Conservation (phyloP, 2,888 invertebrate genomes). For the Dynastes grantii region DNA sequence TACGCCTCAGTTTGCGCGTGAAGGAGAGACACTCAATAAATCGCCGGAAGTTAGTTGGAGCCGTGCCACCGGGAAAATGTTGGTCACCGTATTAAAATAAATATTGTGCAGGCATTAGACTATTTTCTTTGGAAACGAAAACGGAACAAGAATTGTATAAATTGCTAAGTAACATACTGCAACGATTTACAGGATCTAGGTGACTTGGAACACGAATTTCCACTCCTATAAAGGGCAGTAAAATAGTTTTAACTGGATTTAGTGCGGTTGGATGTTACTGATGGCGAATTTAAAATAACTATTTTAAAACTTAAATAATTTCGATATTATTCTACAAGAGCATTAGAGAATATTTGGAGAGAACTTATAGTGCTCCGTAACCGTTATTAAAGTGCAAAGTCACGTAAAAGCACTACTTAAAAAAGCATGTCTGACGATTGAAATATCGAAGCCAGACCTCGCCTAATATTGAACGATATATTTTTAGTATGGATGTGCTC, state of each 20-base stretch:
- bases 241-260: background rate
- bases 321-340: background rate
- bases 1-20: constrained; percentile 2
- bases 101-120: constrained; percentile 41
- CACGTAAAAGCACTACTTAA: background rate
- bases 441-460: constrained; percentile 14
- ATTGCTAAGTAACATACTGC: constrained; percentile 25
- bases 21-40: constrained; percentile 33
- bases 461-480: constrained; percentile 10
- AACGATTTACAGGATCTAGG: background rate
- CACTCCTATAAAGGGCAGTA: background rate
- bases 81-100: constrained; percentile 46
- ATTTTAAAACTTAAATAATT: background rate
- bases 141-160: constrained; percentile 27
- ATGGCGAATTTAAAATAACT: background rate
- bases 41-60: constrained; percentile 24
- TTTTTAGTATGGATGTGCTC: constrained; percentile 8
- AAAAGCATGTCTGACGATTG: background rate
- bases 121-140: constrained; percentile 16
- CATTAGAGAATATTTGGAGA: too few relatives aligned
- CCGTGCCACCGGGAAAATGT: constrained; percentile 33
- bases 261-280: background rate
- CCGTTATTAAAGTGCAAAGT: background rate
- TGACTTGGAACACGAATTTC: background rate
- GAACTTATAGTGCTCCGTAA: background rate